phyloP scores from a whole-genome alignment of 2,113 vertebrate genomes.

The Myiopsitta monachus region DNA sequence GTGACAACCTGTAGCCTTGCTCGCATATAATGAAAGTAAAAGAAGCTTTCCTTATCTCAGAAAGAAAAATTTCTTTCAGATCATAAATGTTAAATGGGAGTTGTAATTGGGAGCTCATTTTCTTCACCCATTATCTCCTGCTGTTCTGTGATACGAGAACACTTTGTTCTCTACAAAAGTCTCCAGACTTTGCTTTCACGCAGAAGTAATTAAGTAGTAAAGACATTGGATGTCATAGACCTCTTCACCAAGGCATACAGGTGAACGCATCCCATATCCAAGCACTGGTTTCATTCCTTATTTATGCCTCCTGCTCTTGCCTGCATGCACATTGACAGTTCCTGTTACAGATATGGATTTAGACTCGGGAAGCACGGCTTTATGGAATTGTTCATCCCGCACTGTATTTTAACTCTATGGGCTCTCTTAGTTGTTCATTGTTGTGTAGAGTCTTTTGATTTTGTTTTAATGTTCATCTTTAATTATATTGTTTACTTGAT shows the following conservation, averaged over 20 bases:
- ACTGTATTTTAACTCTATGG: background rate
- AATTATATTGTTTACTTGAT: background rate
- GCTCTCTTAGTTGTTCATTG: background rate
- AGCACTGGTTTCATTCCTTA: background rate
- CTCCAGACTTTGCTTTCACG: background rate
- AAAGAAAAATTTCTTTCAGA: background rate
- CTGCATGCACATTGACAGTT: background rate
- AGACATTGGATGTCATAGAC: background rate
- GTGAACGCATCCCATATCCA: background rate
- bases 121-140: slow-evolving; percentile 28
- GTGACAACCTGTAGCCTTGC: background rate
- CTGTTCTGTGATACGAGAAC: background rate
- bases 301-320: background rate
- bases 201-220: background rate
- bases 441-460: background rate
- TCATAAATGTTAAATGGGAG: slow-evolving; percentile 17
- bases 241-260: background rate
- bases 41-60: background rate
- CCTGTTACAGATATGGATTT: background rate
- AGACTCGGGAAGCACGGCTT: background rate
- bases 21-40: background rate
- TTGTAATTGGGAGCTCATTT: slow-evolving; percentile 25
- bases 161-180: background rate
- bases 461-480: background rate
- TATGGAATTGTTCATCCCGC: background rate